Evolutionary conservation across 30 jellyfish, hydroid and myxozoan species (phyloP).

Genomic region (Euphysa ruthae): DNA sequence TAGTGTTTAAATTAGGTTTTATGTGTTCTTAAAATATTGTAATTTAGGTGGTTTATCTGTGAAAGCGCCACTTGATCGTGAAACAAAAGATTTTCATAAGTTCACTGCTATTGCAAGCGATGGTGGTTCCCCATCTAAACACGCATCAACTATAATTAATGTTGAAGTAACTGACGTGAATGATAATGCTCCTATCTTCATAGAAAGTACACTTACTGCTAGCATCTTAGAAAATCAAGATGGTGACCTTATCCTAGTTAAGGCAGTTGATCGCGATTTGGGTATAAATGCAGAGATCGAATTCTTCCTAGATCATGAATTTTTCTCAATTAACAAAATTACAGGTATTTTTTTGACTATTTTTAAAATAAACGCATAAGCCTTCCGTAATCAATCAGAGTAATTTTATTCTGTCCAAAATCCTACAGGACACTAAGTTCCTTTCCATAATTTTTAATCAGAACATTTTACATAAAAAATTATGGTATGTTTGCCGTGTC

Average conservation of each 20-base stretch:
- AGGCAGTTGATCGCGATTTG: constrained; percentile 63
- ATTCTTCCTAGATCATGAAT: constrained; percentile 36
- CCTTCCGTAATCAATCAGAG: no score
- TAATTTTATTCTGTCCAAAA: no score
- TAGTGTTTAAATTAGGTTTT: background rate
- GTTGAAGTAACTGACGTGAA: constrained; percentile 44
- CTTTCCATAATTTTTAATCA: no score
- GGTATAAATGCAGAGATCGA: constrained; percentile 66
- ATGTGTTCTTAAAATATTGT: background rate
- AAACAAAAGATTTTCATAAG: constrained; percentile 20
- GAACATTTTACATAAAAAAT: no score
- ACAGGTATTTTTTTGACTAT: no score
- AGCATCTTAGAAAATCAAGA: background rate
- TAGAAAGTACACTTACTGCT: constrained; percentile 6
- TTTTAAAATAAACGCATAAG: no score
- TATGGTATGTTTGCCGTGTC: no score
- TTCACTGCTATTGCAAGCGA: constrained; percentile 52
- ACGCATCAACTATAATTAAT: constrained; percentile 1
- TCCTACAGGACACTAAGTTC: no score
- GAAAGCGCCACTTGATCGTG: constrained; percentile 52
- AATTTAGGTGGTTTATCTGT: constrained; percentile 51
- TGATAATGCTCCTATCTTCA: constrained; percentile 59
- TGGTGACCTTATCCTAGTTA: constrained; percentile 10
- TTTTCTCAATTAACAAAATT: constrained; percentile 29
- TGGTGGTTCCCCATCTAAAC: constrained; percentile 40